A percentile compares a stretch with the other conserved stretches of the same genome.
Evolutionary conservation across 1,140 invertebrate genomes (phyloP).

Genomic region (Augochlora pura): DNA sequence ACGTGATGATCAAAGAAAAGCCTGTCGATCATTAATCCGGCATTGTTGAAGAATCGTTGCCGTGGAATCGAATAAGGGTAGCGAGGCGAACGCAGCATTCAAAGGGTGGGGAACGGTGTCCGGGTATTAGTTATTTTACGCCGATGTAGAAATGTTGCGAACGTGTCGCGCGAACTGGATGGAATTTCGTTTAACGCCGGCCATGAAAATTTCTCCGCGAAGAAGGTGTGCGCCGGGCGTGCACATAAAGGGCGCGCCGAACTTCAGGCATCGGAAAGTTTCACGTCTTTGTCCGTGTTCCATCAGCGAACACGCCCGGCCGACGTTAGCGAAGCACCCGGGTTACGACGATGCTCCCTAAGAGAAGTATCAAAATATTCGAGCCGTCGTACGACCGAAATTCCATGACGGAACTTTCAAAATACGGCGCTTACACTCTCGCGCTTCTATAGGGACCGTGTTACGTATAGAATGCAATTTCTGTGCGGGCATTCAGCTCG

Average conservation of each 20-base stretch:
- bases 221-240: no score
- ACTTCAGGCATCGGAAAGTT: neutral
- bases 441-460: no score
- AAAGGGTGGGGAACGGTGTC: neutral
- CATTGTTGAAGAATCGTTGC: no score
- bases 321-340: neutral
- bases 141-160: neutral
- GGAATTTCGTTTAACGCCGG: neutral
- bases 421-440: no score
- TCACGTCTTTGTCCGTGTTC: neutral
- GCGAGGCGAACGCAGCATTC: neutral
- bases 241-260: neutral
- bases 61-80: no score
- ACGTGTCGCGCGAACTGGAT: neutral
- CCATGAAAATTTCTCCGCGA: neutral
- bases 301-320: neutral
- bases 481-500: no score
- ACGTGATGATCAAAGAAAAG: no score
- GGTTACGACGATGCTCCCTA: no score
- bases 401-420: neutral
- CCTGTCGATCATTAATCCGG: no score
- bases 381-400: neutral
- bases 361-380: slow-evolving; percentile 14
- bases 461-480: no score
- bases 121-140: neutral